phyloP scores from a whole-genome alignment of 2,113 vertebrate genomes.

The Columba livia region DNA sequence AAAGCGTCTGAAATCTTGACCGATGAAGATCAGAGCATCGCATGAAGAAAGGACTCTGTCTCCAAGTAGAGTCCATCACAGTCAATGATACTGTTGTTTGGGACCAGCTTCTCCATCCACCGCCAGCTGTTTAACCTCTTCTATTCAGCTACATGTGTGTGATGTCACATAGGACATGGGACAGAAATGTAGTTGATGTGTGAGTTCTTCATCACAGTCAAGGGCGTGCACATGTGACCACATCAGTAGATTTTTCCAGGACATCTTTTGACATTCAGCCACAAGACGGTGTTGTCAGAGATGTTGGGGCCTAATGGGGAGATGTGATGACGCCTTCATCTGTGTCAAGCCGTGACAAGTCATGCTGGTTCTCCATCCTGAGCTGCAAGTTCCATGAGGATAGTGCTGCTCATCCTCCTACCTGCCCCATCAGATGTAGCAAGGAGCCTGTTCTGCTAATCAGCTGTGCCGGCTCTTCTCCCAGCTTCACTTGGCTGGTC shows the following conservation, averaged over 20 bases:
- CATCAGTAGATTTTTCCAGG: background rate
- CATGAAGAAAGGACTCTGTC: background rate
- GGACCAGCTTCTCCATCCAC: background rate
- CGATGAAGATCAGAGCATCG: background rate
- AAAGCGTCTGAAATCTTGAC: background rate
- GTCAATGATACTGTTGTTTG: background rate
- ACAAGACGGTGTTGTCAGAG: background rate
- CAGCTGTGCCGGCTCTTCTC: background rate
- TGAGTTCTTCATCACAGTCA: background rate
- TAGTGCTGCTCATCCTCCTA: background rate
- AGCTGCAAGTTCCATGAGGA: background rate
- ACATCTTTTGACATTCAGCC: background rate
- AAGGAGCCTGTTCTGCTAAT: background rate
- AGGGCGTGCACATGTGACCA: rapidly evolving
- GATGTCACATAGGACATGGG: background rate
- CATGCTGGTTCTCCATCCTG: background rate
- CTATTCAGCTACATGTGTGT: background rate
- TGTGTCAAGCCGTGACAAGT: background rate
- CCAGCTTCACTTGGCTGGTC: background rate
- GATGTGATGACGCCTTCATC: background rate
- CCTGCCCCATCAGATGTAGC: background rate
- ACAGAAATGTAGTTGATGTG: background rate
- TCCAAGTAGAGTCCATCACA: background rate
- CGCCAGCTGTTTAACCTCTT: background rate
- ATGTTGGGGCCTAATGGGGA: background rate